Evolutionary conservation across 1,140 invertebrate genomes (phyloP).

Genomic region (Tetranychus cinnabarinus): DNA sequence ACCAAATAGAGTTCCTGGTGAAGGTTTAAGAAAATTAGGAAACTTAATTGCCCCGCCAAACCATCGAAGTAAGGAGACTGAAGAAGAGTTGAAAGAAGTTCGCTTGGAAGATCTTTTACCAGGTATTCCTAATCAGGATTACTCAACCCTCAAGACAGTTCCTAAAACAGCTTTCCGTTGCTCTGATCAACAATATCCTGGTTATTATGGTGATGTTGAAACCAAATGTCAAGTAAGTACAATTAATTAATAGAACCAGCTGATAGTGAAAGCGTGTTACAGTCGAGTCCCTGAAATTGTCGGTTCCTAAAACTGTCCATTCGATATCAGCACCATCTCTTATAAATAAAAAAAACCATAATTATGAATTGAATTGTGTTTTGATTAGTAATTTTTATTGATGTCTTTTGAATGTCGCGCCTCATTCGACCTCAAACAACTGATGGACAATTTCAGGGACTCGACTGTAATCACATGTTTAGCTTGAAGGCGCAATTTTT

Average conservation of each 20-base stretch:
- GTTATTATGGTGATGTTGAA: constrained; percentile 25
- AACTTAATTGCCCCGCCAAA: too few species aligned
- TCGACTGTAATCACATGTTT: neutral
- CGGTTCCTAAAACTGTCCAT: too few species aligned
- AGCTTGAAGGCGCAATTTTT: neutral
- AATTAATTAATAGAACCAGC: neutral
- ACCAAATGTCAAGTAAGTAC: constrained; percentile 23
- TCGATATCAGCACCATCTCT: too few species aligned
- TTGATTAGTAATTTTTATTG: too few species aligned
- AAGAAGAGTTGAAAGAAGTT: constrained; percentile 3
- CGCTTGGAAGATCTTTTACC: constrained; percentile 16
- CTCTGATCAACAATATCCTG: constrained; percentile 21
- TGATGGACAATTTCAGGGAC: too few species aligned
- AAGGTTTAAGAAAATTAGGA: too few species aligned
- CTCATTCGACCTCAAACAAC: too few species aligned
- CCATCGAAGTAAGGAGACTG: neutral
- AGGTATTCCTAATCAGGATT: constrained; percentile 23
- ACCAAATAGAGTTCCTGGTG: too few species aligned
- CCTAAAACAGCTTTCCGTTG: constrained; percentile 24
- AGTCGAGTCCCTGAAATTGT: neutral
- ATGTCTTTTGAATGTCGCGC: too few species aligned
- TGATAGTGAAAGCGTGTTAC: neutral
- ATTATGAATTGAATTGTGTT: too few species aligned
- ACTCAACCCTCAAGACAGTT: constrained; percentile 21
- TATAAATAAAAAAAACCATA: too few species aligned